phyloP scores from a whole-genome alignment of 2,888 invertebrate genomes.

The Elmis aenea region DNA sequence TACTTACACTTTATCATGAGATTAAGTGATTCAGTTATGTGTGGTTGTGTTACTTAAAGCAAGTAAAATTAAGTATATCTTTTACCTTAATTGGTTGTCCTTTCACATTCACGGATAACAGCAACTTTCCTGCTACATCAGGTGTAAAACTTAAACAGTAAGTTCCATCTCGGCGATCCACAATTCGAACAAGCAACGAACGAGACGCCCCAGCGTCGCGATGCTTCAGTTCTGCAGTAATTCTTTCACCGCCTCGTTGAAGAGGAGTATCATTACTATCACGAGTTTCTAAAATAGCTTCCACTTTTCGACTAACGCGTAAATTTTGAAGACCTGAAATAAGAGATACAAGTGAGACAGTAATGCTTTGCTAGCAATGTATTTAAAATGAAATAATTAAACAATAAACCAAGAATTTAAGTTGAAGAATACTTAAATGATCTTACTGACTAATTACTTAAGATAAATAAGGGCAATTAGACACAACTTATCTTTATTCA shows the following conservation, averaged over 20 bases:
- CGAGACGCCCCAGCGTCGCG: slow-evolving; percentile 47
- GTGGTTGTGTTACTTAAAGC: no score
- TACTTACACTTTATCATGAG: no score
- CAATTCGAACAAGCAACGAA: slow-evolving; percentile 50
- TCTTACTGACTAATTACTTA: no score
- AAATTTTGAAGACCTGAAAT: slow-evolving; percentile 53
- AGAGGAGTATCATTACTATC: slow-evolving; percentile 60
- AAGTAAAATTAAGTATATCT: slow-evolving; percentile 4
- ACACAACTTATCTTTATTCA: no score
- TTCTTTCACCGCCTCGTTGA: slow-evolving; percentile 62
- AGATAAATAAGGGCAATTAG: no score
- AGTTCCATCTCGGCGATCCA: slow-evolving; percentile 61
- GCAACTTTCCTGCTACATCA: slow-evolving; percentile 58
- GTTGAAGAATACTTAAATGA: no score
- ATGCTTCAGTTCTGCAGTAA: slow-evolving; percentile 54
- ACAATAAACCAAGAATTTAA: no score
- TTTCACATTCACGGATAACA: slow-evolving; percentile 58
- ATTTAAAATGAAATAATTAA: no score
- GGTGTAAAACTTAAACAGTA: slow-evolving; percentile 59
- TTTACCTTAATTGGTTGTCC: slow-evolving; percentile 62
- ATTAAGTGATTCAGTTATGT: no score
- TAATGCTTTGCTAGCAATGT: no score
- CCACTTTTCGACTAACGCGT: slow-evolving; percentile 58
- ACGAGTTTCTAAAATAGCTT: slow-evolving; percentile 55
- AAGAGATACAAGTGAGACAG: slow-evolving; percentile 1